A percentile compares a stretch with the other conserved stretches of the same genome.
Conservation (phyloP, 2,113 vertebrate species). For the Eudyptes chrysolophus region DNA sequence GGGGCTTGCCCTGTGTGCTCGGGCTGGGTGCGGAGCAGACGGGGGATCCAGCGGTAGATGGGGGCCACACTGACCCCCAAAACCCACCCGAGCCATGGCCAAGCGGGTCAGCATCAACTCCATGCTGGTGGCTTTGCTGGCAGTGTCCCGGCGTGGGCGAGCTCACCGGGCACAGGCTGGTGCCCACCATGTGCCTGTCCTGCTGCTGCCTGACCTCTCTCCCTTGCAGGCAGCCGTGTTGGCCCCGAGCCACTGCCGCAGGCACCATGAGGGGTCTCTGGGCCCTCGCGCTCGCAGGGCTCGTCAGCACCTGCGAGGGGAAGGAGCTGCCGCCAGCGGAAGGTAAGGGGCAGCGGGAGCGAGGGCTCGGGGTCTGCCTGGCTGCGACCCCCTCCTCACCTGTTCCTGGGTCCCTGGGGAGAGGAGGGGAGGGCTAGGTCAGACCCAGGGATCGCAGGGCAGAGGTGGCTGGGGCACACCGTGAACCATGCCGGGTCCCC, state of each 20-base stretch:
- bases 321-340: background rate
- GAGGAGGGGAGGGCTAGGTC: background rate
- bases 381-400: background rate
- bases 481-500: fast-evolving
- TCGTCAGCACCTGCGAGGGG: conserved; percentile 41
- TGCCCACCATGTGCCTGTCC: background rate
- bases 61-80: background rate
- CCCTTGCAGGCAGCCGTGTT: background rate
- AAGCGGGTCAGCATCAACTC: background rate
- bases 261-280: conserved; percentile 66
- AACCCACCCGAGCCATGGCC: fast-evolving
- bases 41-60: background rate
- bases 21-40: background rate
- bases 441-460: fast-evolving
- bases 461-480: background rate
- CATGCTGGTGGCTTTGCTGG: background rate
- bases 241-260: background rate
- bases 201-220: background rate
- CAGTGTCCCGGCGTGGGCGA: background rate
- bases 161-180: fast-evolving
- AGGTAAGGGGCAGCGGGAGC: background rate
- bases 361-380: fast-evolving
- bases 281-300: background rate
- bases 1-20: background rate
- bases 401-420: background rate